These are phyloP conservation scores for Ennomos erosarius DNA, from an alignment of 2,888 invertebrate genomes.

Conservation along the genomic window DNA sequence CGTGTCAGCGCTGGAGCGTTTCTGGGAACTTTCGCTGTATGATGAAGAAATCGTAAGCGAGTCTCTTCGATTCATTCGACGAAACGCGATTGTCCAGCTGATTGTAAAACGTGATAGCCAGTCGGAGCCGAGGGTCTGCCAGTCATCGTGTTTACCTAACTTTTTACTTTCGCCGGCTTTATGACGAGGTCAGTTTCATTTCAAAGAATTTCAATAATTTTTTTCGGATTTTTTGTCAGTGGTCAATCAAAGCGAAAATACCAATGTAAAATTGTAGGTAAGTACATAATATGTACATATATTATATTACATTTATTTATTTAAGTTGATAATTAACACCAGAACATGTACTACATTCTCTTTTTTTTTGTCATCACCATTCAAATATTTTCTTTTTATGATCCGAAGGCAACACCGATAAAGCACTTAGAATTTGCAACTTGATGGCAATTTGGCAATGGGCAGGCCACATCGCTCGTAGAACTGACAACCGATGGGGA, in stretches of 20 bases:
- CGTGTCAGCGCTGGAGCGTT: slow-evolving; percentile 27
- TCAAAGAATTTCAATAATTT: slow-evolving; percentile 21
- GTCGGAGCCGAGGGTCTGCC: slow-evolving; percentile 39
- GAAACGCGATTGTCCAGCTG: slow-evolving; percentile 34
- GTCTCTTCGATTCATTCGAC: slow-evolving; percentile 39
- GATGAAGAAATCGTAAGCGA: slow-evolving; percentile 46
- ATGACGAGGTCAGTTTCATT: slow-evolving; percentile 41
- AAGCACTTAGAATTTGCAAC: too few species aligned
- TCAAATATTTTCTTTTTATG: too few species aligned
- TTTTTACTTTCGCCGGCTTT: slow-evolving; percentile 46
- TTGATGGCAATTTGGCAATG: too few species aligned
- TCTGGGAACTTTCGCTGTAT: slow-evolving; percentile 48
- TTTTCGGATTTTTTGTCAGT: slow-evolving; percentile 13
- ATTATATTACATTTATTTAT: too few species aligned
- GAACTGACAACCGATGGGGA: too few species aligned
- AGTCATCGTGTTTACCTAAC: slow-evolving; percentile 53
- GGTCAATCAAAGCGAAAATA: neutral
- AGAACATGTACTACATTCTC: too few species aligned
- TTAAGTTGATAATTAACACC: too few species aligned
- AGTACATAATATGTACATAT: too few species aligned
- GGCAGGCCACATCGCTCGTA: too few species aligned
- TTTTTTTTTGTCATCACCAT: too few species aligned
- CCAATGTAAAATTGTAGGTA: too few species aligned
- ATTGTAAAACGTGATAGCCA: slow-evolving; percentile 41
- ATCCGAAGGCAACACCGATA: too few species aligned